Conservation (phyloP, 2,113 vertebrate species). For the Plectropomus leopardus region DNA sequence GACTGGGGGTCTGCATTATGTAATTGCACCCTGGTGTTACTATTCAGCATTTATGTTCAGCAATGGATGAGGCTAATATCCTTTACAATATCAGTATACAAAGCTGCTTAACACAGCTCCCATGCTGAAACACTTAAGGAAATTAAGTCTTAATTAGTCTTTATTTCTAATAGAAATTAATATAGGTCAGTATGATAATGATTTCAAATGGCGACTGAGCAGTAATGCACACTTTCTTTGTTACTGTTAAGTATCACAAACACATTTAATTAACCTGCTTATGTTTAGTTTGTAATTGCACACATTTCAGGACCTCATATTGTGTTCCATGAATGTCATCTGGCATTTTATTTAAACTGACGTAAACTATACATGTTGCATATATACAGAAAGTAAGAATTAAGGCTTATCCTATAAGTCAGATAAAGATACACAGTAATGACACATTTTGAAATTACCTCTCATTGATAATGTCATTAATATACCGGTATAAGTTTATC, state of each 20-base stretch:
- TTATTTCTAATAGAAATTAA: slow-evolving; percentile 43
- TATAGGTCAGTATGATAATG: slow-evolving; percentile 29
- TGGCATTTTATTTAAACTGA: not conserved
- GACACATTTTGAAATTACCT: no score
- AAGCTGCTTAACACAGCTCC: slow-evolving; percentile 60
- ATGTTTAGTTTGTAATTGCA: not conserved
- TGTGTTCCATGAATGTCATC: not conserved
- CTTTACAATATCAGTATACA: slow-evolving; percentile 68
- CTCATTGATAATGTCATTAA: not conserved
- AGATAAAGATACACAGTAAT: not conserved
- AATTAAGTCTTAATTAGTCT: slow-evolving; percentile 61
- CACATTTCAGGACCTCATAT: no score
- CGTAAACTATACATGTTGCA: not conserved
- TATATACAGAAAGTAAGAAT: not conserved
- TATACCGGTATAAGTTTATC: no score
- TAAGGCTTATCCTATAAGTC: no score
- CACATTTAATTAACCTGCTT: slow-evolving; percentile 7
- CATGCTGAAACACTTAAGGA: slow-evolving; percentile 54
- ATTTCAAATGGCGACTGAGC: slow-evolving; percentile 6
- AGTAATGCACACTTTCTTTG: not conserved
- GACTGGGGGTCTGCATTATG: slow-evolving; percentile 84
- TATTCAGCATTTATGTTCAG: slow-evolving; percentile 39
- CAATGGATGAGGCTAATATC: slow-evolving; percentile 60
- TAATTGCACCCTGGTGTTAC: slow-evolving; percentile 74
- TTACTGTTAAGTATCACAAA: not conserved